phyloP scores from a whole-genome alignment of 2,797 vertebrate genomes.

The Danio jaintianensis region DNA sequence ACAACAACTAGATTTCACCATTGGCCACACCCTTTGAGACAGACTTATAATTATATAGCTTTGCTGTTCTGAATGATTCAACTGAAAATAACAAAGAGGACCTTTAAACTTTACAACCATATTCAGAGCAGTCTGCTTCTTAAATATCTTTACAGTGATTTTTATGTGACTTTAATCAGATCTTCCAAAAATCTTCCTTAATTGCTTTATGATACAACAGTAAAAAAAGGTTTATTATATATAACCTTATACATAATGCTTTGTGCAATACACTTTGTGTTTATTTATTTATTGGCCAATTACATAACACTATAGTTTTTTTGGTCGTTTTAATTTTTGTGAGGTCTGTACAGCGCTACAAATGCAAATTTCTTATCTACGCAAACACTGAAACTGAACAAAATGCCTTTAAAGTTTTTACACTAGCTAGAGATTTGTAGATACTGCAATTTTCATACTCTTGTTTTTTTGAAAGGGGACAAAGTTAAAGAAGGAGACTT shows the following conservation, averaged over 20 bases:
- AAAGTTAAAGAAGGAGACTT: too few relatives aligned
- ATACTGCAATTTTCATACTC: too few relatives aligned
- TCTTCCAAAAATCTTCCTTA: neutral
- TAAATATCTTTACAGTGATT: neutral
- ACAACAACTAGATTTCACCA: too few relatives aligned
- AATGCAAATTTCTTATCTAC: too few relatives aligned
- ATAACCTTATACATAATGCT: neutral
- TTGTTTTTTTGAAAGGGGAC: too few relatives aligned
- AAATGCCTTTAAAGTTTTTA: too few relatives aligned
- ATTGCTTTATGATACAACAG: neutral
- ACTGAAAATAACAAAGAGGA: neutral
- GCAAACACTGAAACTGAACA: too few relatives aligned
- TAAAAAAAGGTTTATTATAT: neutral
- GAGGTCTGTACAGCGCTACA: too few relatives aligned
- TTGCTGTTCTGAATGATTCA: too few relatives aligned
- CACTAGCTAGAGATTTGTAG: too few relatives aligned
- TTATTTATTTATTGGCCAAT: neutral
- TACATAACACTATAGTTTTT: neutral
- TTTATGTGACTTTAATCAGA: slow-evolving; percentile 22
- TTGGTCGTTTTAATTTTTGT: neutral
- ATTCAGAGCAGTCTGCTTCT: neutral
- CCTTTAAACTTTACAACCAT: slow-evolving; percentile 20
- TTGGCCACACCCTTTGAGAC: too few relatives aligned
- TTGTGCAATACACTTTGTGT: neutral
- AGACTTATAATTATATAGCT: too few relatives aligned